phyloP scores from a whole-genome alignment of 2,797 vertebrate genomes.

The Sebastes taczanowskii region DNA sequence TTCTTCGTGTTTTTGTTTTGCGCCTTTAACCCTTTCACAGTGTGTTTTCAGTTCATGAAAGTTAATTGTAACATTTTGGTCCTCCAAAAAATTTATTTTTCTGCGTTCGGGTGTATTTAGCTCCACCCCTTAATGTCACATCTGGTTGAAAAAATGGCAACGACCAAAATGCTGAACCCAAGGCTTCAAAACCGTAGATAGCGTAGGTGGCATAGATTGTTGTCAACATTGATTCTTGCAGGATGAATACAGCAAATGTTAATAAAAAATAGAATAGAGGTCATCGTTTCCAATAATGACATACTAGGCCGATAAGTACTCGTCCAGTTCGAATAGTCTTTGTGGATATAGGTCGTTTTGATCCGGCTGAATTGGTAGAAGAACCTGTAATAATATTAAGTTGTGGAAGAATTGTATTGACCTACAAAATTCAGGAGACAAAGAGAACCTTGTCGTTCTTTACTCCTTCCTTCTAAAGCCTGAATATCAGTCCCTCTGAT shows the following conservation, averaged over 20 bases:
- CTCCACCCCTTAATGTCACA: too few relatives aligned
- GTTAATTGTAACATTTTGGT: too few relatives aligned
- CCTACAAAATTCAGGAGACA: slow-evolving; percentile 1
- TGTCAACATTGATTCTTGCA: neutral
- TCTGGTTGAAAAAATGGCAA: too few relatives aligned
- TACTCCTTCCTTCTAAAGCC: neutral
- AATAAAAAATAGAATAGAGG: neutral
- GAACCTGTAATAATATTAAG: neutral
- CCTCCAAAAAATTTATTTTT: too few relatives aligned
- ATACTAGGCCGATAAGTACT: neutral
- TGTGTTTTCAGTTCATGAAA: too few relatives aligned
- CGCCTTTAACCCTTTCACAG: too few relatives aligned
- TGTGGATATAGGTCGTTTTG: neutral
- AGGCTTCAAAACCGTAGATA: too few relatives aligned
- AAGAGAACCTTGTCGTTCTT: neutral
- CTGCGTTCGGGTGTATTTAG: too few relatives aligned
- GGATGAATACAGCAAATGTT: neutral
- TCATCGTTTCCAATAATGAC: neutral
- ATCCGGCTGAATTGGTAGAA: neutral
- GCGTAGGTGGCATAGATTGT: neutral
- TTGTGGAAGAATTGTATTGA: neutral
- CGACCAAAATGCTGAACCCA: too few relatives aligned
- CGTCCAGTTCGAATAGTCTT: neutral
- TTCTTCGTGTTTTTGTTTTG: too few relatives aligned
- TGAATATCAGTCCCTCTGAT: slow-evolving; percentile 18